Conservation (phyloP, 2,113 vertebrate species). For the Sigmodon hispidus region DNA sequence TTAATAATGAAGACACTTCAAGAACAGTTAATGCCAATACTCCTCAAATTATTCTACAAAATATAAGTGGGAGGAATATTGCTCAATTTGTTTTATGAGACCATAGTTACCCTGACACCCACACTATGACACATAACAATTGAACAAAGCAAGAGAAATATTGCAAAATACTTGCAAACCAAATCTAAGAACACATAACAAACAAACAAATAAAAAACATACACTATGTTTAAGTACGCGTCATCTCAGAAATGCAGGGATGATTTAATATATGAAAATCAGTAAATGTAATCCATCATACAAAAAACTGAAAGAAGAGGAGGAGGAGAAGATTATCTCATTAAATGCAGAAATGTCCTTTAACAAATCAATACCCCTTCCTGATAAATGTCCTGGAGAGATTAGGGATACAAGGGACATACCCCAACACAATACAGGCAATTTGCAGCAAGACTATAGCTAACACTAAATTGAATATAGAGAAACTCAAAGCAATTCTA, state of each 20-base stretch:
- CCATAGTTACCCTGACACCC: not conserved
- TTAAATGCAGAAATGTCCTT: not conserved
- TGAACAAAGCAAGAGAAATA: not conserved
- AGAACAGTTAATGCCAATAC: not conserved
- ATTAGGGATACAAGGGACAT: not conserved
- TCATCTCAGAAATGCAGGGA: not conserved
- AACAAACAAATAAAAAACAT: not conserved
- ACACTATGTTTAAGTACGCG: not conserved
- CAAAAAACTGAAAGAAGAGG: not conserved
- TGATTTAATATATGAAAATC: not conserved
- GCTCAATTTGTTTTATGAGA: not conserved
- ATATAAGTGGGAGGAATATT: not conserved
- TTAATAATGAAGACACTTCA: not conserved
- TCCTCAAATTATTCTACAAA: not conserved
- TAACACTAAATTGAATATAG: not conserved
- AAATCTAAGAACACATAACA: not conserved
- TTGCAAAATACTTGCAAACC: not conserved
- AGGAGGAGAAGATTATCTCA: not conserved
- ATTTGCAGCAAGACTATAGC: not conserved
- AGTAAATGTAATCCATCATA: not conserved
- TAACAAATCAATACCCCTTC: not conserved
- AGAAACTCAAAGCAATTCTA: not conserved
- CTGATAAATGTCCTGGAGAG: not conserved
- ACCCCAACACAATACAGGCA: not conserved
- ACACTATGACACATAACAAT: not conserved